Conservation (phyloP, 1,140 invertebrate species). For the Neodiprion pinetum region DNA sequence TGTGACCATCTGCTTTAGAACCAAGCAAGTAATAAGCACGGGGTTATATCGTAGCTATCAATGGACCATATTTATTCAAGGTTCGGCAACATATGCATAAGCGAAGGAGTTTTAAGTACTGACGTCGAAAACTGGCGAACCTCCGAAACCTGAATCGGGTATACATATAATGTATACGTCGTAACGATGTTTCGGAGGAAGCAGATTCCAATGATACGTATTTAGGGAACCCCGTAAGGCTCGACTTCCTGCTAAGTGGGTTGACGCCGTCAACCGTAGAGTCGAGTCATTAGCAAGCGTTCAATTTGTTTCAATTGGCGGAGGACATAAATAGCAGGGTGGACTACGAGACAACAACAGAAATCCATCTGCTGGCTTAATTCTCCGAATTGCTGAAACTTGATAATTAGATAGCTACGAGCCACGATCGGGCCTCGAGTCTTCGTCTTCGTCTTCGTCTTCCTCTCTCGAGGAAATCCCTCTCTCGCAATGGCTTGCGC, state of each 20-base stretch:
- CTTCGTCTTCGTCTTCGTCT: too few relatives aligned
- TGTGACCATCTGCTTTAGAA: too few relatives aligned
- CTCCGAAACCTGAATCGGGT: too few relatives aligned
- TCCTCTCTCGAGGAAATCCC: background rate
- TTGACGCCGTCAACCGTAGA: background rate
- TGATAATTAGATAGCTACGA: background rate
- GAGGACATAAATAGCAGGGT: background rate
- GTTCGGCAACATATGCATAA: too few relatives aligned
- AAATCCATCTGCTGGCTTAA: background rate
- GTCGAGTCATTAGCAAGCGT: conserved; percentile 2
- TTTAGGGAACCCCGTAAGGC: background rate
- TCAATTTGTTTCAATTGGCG: background rate
- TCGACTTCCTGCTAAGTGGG: conserved; percentile 1
- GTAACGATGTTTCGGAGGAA: too few relatives aligned
- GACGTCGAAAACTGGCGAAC: too few relatives aligned
- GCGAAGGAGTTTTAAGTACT: too few relatives aligned
- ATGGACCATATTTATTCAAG: too few relatives aligned
- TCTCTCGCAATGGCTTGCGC: background rate
- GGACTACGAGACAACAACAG: background rate
- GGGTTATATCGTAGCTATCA: too few relatives aligned
- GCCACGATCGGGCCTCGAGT: background rate
- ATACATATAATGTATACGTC: too few relatives aligned
- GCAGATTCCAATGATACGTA: too few relatives aligned
- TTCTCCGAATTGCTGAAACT: background rate
- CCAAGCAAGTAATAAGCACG: too few relatives aligned